Conservation (phyloP, 92 coral and sea anemone genomes). For the Parazoanthus swiftii region DNA sequence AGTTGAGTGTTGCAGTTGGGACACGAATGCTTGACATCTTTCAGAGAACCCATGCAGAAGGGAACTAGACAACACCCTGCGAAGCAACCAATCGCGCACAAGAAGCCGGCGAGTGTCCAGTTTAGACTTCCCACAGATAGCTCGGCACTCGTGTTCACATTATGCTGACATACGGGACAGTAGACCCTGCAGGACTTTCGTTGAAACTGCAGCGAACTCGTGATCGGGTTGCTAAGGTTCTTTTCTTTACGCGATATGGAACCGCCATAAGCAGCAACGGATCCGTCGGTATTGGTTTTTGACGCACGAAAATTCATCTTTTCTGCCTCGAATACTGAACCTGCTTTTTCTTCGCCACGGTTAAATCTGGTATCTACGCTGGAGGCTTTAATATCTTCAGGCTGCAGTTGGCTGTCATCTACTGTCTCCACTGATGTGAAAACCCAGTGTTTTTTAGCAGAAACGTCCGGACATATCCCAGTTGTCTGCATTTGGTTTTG, state of each 20-base stretch:
- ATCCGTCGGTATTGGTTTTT: not conserved
- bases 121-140: conserved; percentile 7
- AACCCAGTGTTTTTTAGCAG: not conserved
- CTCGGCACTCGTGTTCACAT: not conserved
- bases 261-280: not conserved
- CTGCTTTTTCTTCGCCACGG: not conserved
- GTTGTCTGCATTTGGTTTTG: not conserved
- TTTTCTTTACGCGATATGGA: not conserved
- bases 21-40: conserved; percentile 20
- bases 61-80: conserved; percentile 20
- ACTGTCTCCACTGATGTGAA: not conserved
- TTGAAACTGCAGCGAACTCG: conserved; percentile 7
- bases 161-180: not conserved
- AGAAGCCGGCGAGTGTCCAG: conserved; percentile 3
- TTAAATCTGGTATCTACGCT: not conserved
- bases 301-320: not conserved
- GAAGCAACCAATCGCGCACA: conserved; percentile 14
- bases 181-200: not conserved
- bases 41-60: conserved; percentile 17
- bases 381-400: not conserved
- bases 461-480: not conserved
- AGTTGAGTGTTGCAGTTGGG: conserved; percentile 2
- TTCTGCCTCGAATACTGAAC: not conserved
- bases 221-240: not conserved
- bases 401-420: not conserved